Conservation (phyloP, 1,140 invertebrate species). For the Drosophila murphyi region DNA sequence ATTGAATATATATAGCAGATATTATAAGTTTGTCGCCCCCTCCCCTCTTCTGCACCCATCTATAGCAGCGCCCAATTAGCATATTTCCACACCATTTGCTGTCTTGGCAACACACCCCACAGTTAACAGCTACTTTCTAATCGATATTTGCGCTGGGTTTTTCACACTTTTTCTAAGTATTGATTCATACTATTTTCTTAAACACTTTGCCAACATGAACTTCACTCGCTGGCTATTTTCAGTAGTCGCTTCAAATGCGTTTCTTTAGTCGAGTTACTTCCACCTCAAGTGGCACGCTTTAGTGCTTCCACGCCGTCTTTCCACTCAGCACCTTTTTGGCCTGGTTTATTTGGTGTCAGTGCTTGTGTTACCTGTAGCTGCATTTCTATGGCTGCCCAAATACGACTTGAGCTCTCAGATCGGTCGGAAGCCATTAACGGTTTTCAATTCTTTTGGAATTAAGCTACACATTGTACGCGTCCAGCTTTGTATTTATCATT, state of each 20-base stretch:
- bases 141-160: conserved; percentile 18
- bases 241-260: conserved; percentile 9
- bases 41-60: not conserved
- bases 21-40: conserved; percentile 26
- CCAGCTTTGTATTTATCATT: no score
- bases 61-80: conserved; percentile 16
- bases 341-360: conserved; percentile 70
- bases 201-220: not conserved
- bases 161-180: conserved; percentile 10
- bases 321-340: conserved; percentile 44
- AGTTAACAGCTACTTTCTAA: conserved; percentile 2
- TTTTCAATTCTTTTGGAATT: conserved; percentile 8
- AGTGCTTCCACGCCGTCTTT: conserved; percentile 8
- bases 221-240: conserved; percentile 21
- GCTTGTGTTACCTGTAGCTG: conserved; percentile 54
- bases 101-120: conserved; percentile 1
- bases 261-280: conserved; percentile 25
- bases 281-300: conserved; percentile 21
- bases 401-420: conserved; percentile 20
- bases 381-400: conserved; percentile 60
- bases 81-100: conserved; percentile 11
- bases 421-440: not conserved
- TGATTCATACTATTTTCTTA: not conserved
- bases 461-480: not conserved
- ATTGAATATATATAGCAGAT: conserved; percentile 32